Evolutionary conservation across 2,797 vertebrate genomes (phyloP).

Genomic region (Sebastes cheni): DNA sequence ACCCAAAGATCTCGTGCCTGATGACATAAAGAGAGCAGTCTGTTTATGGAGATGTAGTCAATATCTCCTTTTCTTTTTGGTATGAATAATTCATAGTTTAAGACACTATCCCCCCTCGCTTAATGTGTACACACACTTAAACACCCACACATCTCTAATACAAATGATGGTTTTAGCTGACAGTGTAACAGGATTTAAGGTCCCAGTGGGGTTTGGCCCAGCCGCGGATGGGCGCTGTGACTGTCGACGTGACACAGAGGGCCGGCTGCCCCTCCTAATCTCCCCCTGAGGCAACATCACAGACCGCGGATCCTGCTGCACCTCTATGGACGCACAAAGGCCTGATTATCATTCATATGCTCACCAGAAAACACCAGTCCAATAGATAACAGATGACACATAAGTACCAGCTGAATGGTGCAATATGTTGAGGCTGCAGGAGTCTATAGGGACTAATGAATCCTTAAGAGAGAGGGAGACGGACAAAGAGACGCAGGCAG

Average conservation of each 20-base stretch:
- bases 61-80: conserved; percentile 85
- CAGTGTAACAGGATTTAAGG: conserved; percentile 88
- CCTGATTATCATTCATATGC: conserved; percentile 87
- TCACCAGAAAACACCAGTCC: conserved; percentile 79
- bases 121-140: conserved; percentile 84
- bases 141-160: conserved; percentile 84
- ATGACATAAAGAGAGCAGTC: conserved; percentile 84
- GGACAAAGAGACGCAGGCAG: conserved; percentile 63
- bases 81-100: conserved; percentile 88
- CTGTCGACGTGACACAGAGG: conserved; percentile 82
- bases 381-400: conserved; percentile 84
- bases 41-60: conserved; percentile 88
- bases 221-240: conserved; percentile 82
- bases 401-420: conserved; percentile 79
- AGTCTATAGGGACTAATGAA: conserved; percentile 79
- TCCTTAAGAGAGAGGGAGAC: conserved; percentile 69
- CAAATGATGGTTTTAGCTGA: conserved; percentile 84
- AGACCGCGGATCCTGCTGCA: conserved; percentile 79
- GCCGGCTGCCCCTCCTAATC: conserved; percentile 82
- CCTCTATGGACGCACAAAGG: conserved; percentile 78
- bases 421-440: conserved; percentile 78
- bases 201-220: conserved; percentile 82
- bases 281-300: conserved; percentile 84
- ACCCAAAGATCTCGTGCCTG: conserved; percentile 81
- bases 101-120: conserved; percentile 81